Conservation (phyloP, 2,888 invertebrate genomes). For the Congeria kusceri region DNA sequence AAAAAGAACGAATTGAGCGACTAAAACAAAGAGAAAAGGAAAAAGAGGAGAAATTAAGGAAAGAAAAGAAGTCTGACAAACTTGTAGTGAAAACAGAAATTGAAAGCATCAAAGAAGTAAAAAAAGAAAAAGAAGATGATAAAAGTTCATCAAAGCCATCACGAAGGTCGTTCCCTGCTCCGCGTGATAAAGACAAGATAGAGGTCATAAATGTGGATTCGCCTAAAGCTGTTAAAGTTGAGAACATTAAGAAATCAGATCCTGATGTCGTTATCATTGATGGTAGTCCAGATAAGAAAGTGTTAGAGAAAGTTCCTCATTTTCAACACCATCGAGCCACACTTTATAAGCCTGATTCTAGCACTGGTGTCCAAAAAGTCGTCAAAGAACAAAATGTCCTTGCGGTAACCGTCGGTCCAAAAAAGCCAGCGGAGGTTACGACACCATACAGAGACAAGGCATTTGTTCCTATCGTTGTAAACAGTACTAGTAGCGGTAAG, state of each 20-base stretch:
- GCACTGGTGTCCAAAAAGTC: slow-evolving; percentile 23
- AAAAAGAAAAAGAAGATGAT: slow-evolving; percentile 26
- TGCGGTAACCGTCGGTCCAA: slow-evolving; percentile 48
- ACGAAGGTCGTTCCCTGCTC: slow-evolving; percentile 44
- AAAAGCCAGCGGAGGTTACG: slow-evolving; percentile 17
- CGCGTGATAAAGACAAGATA: slow-evolving; percentile 29
- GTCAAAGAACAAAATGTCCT: slow-evolving; percentile 32
- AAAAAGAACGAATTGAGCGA: slow-evolving; percentile 53
- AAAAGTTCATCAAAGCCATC: slow-evolving; percentile 9
- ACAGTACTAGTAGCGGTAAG: neutral
- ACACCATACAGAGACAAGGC: slow-evolving; percentile 28
- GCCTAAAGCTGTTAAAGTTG: neutral
- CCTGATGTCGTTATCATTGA: slow-evolving; percentile 32
- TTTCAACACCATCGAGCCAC: slow-evolving; percentile 23
- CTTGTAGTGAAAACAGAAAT: slow-evolving; percentile 11
- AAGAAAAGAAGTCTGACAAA: slow-evolving; percentile 10
- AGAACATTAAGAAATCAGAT: slow-evolving; percentile 8
- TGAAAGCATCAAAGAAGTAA: slow-evolving; percentile 19
- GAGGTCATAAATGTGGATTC: neutral
- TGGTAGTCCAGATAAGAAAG: slow-evolving; percentile 37
- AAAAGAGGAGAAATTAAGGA: slow-evolving; percentile 24
- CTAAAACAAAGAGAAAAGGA: slow-evolving; percentile 49
- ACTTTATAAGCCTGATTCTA: slow-evolving; percentile 12
- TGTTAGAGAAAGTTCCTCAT: neutral
- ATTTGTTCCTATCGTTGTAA: neutral